Evolutionary conservation across 2,797 vertebrate genomes (phyloP).

Genomic region (Sebastes trivittatus): DNA sequence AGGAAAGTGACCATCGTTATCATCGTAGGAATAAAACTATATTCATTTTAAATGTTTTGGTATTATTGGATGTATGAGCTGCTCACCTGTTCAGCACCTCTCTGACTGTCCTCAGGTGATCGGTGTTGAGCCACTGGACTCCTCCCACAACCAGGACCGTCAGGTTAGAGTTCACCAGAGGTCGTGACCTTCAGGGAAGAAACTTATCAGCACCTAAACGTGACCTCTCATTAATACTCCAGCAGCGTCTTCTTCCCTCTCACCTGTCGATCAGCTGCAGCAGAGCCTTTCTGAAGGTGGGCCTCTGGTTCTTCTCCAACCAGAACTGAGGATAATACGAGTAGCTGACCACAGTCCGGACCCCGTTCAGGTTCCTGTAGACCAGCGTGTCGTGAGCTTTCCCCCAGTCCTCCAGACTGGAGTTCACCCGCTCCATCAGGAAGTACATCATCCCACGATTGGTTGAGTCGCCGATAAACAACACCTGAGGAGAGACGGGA

Average conservation of each 20-base stretch:
- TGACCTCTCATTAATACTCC: background rate
- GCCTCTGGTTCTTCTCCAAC: slow-evolving; percentile 83
- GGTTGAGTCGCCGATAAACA: slow-evolving; percentile 97
- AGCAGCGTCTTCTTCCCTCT: background rate
- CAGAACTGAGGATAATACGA: slow-evolving; percentile 97
- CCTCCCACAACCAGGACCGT: slow-evolving; percentile 94
- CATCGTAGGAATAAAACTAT: too few relatives aligned
- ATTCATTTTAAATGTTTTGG: too few relatives aligned
- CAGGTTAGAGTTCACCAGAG: slow-evolving; percentile 87
- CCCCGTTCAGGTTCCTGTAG: slow-evolving; percentile 88
- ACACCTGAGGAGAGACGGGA: slow-evolving; percentile 77
- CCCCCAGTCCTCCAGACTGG: slow-evolving; percentile 91
- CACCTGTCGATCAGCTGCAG: slow-evolving; percentile 91
- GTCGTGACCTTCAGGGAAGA: slow-evolving; percentile 84
- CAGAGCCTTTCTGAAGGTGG: slow-evolving; percentile 90
- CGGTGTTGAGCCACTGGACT: slow-evolving; percentile 94
- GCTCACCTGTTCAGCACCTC: slow-evolving; percentile 89
- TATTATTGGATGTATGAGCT: background rate
- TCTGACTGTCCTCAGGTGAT: slow-evolving; percentile 89
- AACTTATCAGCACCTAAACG: background rate
- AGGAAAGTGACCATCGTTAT: background rate
- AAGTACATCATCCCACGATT: slow-evolving; percentile 98
- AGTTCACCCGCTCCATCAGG: slow-evolving; percentile 92
- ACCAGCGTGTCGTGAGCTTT: slow-evolving; percentile 89
- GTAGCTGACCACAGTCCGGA: slow-evolving; percentile 88